Conservation (phyloP, 2,888 invertebrate species). For the Adineta ricciae region DNA sequence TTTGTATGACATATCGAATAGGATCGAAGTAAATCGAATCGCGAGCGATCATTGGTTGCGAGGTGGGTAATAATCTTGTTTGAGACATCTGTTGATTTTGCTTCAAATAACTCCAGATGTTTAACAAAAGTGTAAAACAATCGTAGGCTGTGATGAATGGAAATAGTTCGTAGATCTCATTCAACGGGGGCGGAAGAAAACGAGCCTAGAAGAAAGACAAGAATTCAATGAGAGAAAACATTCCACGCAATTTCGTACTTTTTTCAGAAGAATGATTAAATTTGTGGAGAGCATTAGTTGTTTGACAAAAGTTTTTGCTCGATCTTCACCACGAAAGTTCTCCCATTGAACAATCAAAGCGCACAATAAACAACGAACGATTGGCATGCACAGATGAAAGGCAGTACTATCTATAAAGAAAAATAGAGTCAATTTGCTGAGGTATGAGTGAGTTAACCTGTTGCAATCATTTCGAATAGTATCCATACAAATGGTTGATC, state of each 20-base stretch:
- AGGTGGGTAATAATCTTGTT: background rate
- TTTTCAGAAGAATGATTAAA: background rate
- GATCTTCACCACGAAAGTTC: slow-evolving; percentile 1
- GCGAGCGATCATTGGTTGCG: background rate
- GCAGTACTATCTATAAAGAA: background rate
- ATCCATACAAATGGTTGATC: slow-evolving; percentile 16
- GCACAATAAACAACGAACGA: background rate
- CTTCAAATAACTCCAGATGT: slow-evolving; percentile 18
- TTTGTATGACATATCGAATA: slow-evolving; percentile 15
- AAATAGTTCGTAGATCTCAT: slow-evolving; percentile 20
- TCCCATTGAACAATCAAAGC: slow-evolving; percentile 20
- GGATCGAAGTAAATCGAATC: background rate
- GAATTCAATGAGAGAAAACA: too few species aligned
- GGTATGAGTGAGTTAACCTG: background rate
- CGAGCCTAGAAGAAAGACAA: background rate
- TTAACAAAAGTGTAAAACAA: background rate
- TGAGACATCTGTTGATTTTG: background rate
- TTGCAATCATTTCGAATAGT: background rate
- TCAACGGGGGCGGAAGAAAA: background rate
- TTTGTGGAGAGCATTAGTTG: background rate
- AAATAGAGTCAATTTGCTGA: background rate
- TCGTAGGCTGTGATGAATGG: slow-evolving; percentile 4
- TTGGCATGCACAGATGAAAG: slow-evolving; percentile 4
- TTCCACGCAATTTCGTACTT: background rate
- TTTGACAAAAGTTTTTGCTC: background rate